Base-by-base conservation (phyloP, 2,888 invertebrate species). In the Perdita meconis region DNA sequence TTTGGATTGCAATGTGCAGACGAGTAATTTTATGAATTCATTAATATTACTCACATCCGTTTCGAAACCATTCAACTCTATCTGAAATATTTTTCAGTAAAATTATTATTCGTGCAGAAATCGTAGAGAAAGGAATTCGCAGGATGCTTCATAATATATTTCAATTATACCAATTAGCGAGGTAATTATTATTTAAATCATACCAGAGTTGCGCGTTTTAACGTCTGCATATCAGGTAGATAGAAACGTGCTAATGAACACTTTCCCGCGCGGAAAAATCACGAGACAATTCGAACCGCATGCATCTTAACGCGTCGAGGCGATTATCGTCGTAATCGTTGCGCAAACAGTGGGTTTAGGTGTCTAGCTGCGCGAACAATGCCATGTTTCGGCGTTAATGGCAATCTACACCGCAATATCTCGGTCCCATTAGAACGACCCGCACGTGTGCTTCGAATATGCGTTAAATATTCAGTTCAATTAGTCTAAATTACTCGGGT, bases 381-480 rank as follows among this genome's bases (percentile, higher is more conserved):
- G 47, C 67, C 83, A 72, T 82, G 68, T 78, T 78, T 57, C 26
- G 6, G 59, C 51, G 72, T 73, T 80, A 84, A 73, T 75, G 61
- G 69, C 57, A 22, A 67, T 53, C 74, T 74, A 55, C 66, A 67
- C 68, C 73, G 73, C 47, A 44, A 67, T 56, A 68, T 68, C 66
- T 40, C 42, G 30, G 53, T n/a, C 63, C 74, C 69, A 77, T 84
- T 77, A 81, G 47, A 68, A 34, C 69, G 70, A 71, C 70, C 63
- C 65, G 64, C 60, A 56, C 55, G 57, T 60, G 79, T 61, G 80
- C 63, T 77, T 77, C 70, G 73, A 83, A 78, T 73, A 73, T 61
- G 64, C 70, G 80, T 86, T 85, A 84, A 83, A 81, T 78, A 86
- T 78, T 78, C 76, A 66, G 60, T 69, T 78, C 78, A 80, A 86